phyloP scores from a whole-genome alignment of 2,113 vertebrate genomes.

The Ia io region DNA sequence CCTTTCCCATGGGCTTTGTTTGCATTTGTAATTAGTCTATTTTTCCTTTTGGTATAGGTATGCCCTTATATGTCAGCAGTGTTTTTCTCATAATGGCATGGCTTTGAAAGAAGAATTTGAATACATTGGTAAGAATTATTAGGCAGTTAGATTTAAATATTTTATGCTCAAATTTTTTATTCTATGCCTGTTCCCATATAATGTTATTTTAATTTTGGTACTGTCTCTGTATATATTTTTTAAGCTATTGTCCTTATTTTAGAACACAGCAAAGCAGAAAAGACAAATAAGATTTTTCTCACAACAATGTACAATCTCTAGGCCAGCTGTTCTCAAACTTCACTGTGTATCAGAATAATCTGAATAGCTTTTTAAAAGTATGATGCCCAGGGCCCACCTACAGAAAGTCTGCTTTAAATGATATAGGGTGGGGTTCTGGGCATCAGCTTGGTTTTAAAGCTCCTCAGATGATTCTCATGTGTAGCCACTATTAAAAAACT shows the following conservation, averaged over 20 bases:
- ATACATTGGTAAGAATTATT: slow-evolving; percentile 92
- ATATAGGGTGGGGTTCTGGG: not conserved
- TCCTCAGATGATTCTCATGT: not conserved
- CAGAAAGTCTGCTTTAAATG: slow-evolving; percentile 19
- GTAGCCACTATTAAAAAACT: slow-evolving; percentile 12
- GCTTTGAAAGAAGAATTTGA: slow-evolving; percentile 99
- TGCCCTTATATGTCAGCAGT: slow-evolving; percentile 98
- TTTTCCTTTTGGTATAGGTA: slow-evolving; percentile 86
- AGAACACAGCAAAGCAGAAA: slow-evolving; percentile 39
- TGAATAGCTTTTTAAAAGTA: slow-evolving; percentile 15
- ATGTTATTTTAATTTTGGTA: slow-evolving; percentile 39
- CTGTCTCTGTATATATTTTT: not conserved
- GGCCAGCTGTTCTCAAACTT: slow-evolving; percentile 4
- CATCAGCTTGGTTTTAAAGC: not conserved
- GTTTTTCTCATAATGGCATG: slow-evolving; percentile 99
- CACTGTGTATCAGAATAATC: not conserved
- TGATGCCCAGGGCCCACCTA: not conserved
- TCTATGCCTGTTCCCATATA: not conserved
- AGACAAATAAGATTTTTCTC: not conserved
- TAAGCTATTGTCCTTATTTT: slow-evolving; percentile 32
- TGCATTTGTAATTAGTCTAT: slow-evolving; percentile 20
- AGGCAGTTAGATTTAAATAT: slow-evolving; percentile 44
- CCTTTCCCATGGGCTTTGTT: not conserved
- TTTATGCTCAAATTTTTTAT: slow-evolving; percentile 45
- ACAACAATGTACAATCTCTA: not conserved